A percentile compares a stretch with the other conserved stretches of the same genome.
Conservation (phyloP, 2,797 vertebrate genomes). For the Sparidentex hasta region DNA sequence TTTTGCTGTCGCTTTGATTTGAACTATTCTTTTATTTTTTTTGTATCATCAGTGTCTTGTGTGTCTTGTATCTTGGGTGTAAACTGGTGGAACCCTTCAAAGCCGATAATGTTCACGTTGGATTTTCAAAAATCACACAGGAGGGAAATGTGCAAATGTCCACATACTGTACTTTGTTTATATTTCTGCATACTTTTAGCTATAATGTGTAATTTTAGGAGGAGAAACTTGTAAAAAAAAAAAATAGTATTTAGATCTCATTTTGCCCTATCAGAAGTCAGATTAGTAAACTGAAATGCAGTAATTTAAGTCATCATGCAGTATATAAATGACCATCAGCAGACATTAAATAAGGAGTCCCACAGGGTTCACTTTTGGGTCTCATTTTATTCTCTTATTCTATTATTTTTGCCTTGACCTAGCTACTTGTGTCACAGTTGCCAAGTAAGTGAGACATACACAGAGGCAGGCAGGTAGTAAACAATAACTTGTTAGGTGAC, state of each 20-base stretch:
- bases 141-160: neutral
- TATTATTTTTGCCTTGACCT: accelerated
- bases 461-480: too few species aligned
- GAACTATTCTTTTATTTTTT: neutral
- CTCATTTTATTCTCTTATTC: neutral
- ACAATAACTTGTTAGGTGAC: too few species aligned
- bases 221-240: neutral
- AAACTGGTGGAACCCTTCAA: neutral
- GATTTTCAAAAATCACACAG: neutral
- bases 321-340: neutral
- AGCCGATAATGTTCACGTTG: neutral
- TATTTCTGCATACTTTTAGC: neutral
- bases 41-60: neutral
- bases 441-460: too few species aligned
- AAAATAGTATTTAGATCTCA: neutral
- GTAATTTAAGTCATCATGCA: neutral
- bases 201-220: neutral
- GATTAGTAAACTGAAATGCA: neutral
- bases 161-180: neutral
- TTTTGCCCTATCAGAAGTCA: neutral
- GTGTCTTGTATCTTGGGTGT: neutral
- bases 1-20: neutral
- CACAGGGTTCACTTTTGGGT: constrained; percentile 1
- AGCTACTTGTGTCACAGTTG: neutral
- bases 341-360: neutral